These are phyloP conservation scores for Tachysurus fulvidraco DNA, from an alignment of 2,113 vertebrate species.

Conservation along the genomic window DNA sequence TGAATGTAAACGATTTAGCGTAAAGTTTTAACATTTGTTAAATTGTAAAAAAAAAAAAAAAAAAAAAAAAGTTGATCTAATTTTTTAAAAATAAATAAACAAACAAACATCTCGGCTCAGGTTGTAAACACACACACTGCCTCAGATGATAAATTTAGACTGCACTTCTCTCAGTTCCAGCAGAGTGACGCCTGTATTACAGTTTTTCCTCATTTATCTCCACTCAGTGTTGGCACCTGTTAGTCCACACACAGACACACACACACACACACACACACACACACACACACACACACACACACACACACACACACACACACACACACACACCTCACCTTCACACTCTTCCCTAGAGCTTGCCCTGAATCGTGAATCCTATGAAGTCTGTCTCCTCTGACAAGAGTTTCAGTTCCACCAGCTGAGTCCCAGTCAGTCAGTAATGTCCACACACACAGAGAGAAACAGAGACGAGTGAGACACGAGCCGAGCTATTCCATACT, in stretches of 20 bases:
- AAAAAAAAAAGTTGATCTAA: background rate
- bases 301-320: constrained; percentile 25
- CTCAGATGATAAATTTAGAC: constrained; percentile 7
- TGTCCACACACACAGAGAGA: background rate
- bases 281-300: constrained; percentile 22
- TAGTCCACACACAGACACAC: constrained; percentile 44
- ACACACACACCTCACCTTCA: constrained; percentile 35
- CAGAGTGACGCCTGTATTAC: background rate
- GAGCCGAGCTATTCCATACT: constrained; percentile 9
- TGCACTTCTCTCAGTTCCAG: background rate
- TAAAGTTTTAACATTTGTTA: background rate
- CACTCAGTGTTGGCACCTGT: constrained; percentile 69
- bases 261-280: constrained; percentile 28
- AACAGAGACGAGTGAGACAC: constrained; percentile 51
- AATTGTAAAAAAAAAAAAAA: background rate
- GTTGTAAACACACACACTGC: constrained; percentile 1
- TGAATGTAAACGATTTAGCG: background rate
- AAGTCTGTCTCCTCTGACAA: background rate
- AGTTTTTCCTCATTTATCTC: constrained; percentile 28
- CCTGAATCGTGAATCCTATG: constrained; percentile 24
- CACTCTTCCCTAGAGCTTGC: constrained; percentile 8
- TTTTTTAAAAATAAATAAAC: background rate
- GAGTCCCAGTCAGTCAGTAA: constrained; percentile 12
- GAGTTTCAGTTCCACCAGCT: background rate
- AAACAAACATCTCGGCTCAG: background rate